Evolutionary conservation across 2,113 vertebrate species (phyloP).

Genomic region (Notechis scutatus): DNA sequence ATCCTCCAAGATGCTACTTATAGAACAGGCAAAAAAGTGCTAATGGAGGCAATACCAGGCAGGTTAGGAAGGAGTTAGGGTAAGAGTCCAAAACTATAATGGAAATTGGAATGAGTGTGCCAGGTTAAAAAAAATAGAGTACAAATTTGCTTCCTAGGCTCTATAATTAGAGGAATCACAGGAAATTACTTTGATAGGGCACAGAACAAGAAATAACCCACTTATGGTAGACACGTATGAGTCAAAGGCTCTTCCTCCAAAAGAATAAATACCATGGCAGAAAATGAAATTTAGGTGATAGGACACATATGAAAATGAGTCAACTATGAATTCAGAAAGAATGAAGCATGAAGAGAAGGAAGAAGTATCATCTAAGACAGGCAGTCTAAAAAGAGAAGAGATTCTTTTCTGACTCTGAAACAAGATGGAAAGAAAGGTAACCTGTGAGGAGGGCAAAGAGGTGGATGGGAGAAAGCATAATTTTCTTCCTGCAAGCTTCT

Average conservation of each 20-base stretch:
- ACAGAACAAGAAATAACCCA: not conserved
- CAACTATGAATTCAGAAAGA: not conserved
- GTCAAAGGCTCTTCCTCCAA: not conserved
- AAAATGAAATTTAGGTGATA: not conserved
- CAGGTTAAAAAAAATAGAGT: not conserved
- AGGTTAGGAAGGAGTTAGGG: not conserved
- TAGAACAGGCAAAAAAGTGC: not conserved
- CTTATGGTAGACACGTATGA: not conserved
- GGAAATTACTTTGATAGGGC: not conserved
- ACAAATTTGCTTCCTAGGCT: not conserved
- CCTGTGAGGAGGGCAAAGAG: not conserved
- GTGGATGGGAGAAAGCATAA: not conserved
- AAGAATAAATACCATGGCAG: not conserved
- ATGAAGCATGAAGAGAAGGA: not conserved
- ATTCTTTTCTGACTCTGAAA: not conserved
- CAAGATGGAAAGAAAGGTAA: not conserved
- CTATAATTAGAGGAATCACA: not conserved
- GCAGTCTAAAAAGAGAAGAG: not conserved
- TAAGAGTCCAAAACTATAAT: not conserved
- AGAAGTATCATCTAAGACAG: not conserved
- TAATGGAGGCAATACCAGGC: not conserved
- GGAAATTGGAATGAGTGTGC: not conserved
- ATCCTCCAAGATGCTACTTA: not conserved
- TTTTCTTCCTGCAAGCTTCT: not conserved
- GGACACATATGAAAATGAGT: not conserved